Base-by-base conservation (phyloP, 2,888 invertebrate species). In the Noctua pronuba region DNA sequence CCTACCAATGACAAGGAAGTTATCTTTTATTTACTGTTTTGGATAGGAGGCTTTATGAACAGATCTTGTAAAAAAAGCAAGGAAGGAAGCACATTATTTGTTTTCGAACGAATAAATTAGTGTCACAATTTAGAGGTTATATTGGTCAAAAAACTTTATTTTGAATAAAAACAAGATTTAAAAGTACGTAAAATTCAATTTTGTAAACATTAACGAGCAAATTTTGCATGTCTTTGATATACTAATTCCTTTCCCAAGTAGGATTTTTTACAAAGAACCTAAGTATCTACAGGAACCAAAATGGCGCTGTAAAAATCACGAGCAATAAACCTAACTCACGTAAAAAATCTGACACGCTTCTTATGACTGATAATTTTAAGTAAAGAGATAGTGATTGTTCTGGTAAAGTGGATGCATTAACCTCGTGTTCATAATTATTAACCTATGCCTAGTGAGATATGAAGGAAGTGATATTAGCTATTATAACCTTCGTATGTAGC, bases 401-500 rank as follows among this genome's bases (percentile, higher is more conserved):
- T 93, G 93, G 93, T 95, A 94, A 94, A 94, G 93, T 94, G 93
- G 91, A 92, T 94, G 92, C 85, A 93, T 91, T 94, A 91, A 92
- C 92, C 88, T 92, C 92, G 94, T 94, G 94, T 94, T 94, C 87
- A 90, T 91, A 84, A 88, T 86, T 91, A 90, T 89, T 92, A 94
- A 92, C 92, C 88, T 92, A 93, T 91, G 92, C 92, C 90, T 95
- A 92, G 91, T 93, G 90, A 93, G 93, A 92, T 93, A 96, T 96
- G 96, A 96, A 95, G 95, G 96, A 96, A 95, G 94, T 95, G 94
- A 95, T 96, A 91, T 94, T 96, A 94, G 96, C 96, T 91, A 92
- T 96, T 94, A 79, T 96, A 94, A 94, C 96, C 91, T 95, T 95
- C 92, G 88, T 96, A 93, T 95, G 95, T 95, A 96, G 96, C 90